Evolutionary conservation across 2,113 vertebrate genomes (phyloP).

Genomic region (Amia ocellicauda): DNA sequence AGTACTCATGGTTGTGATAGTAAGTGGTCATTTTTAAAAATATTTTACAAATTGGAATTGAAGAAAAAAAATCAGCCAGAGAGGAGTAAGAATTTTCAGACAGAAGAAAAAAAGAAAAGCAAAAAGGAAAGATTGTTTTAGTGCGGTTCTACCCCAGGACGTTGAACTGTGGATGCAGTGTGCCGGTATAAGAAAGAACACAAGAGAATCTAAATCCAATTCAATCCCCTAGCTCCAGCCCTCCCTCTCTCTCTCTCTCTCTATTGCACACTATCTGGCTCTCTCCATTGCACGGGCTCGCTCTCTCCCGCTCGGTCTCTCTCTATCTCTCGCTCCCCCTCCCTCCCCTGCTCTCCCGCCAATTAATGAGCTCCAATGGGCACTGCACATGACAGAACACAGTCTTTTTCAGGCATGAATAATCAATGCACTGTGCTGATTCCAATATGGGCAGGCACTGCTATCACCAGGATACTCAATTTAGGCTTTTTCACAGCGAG

Average conservation of each 20-base stretch:
- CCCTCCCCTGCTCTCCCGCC: constrained; percentile 44
- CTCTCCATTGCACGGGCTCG: too few relatives aligned
- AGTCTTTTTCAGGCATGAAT: constrained; percentile 64
- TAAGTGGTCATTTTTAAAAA: constrained; percentile 46
- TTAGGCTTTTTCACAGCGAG: too few relatives aligned
- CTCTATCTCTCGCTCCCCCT: constrained; percentile 34
- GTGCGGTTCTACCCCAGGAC: background rate
- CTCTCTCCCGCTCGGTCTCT: constrained; percentile 12
- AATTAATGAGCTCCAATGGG: constrained; percentile 66
- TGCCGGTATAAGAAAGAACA: constrained; percentile 6
- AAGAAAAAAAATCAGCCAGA: background rate
- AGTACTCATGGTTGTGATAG: constrained; percentile 34
- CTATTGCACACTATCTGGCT: constrained; percentile 28
- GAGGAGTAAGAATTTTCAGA: background rate
- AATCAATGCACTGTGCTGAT: constrained; percentile 73
- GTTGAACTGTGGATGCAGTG: background rate
- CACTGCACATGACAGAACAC: constrained; percentile 57
- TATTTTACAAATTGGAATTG: constrained; percentile 34
- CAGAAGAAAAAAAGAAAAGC: constrained; percentile 1
- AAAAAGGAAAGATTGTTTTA: background rate
- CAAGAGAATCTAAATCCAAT: constrained; percentile 30
- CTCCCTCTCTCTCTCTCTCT: constrained; percentile 24
- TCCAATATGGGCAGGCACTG: constrained; percentile 44
- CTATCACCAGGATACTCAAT: constrained; percentile 8
- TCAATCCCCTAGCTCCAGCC: constrained; percentile 36